Percentiles rank a stretch among this genome's conserved stretches.
Evolutionary conservation across 1,140 invertebrate species (phyloP).

Genomic region (Cydia strobilella): DNA sequence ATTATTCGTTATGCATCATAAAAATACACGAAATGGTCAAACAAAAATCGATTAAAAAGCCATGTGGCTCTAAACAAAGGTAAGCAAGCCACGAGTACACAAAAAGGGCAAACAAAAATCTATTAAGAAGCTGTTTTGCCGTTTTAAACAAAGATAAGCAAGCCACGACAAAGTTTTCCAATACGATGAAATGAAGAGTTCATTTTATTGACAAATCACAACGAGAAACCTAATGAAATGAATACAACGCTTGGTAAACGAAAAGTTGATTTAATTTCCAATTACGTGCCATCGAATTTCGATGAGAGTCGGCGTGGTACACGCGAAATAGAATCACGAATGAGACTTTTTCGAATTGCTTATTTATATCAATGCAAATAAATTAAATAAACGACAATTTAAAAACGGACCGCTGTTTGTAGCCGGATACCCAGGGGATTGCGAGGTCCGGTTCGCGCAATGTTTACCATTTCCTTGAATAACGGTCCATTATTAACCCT

Average conservation of each 20-base stretch:
- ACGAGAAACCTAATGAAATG: slow-evolving; percentile 25
- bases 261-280: slow-evolving; percentile 29
- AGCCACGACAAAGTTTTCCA: neutral
- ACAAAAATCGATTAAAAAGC: too few relatives aligned
- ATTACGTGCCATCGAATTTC: slow-evolving; percentile 25
- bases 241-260: slow-evolving; percentile 12
- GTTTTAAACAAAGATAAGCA: neutral
- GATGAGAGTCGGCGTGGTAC: slow-evolving; percentile 11
- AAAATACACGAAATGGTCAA: too few relatives aligned
- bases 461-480: slow-evolving; percentile 47
- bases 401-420: slow-evolving; percentile 37
- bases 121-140: neutral
- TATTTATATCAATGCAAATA: slow-evolving; percentile 41
- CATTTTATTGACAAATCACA: slow-evolving; percentile 29
- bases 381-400: slow-evolving; percentile 37
- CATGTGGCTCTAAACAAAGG: neutral
- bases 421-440: slow-evolving; percentile 36
- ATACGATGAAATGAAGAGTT: neutral
- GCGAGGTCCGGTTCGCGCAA: slow-evolving; percentile 32
- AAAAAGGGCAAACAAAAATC: neutral
- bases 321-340: slow-evolving; percentile 22
- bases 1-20: neutral
- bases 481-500: slow-evolving; percentile 45
- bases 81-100: neutral
- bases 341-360: slow-evolving; percentile 34